A percentile compares a stretch with the other conserved stretches of the same genome.
phyloP scores from a whole-genome alignment of 2,113 vertebrate species.

The Reinhardtius hippoglossoides region DNA sequence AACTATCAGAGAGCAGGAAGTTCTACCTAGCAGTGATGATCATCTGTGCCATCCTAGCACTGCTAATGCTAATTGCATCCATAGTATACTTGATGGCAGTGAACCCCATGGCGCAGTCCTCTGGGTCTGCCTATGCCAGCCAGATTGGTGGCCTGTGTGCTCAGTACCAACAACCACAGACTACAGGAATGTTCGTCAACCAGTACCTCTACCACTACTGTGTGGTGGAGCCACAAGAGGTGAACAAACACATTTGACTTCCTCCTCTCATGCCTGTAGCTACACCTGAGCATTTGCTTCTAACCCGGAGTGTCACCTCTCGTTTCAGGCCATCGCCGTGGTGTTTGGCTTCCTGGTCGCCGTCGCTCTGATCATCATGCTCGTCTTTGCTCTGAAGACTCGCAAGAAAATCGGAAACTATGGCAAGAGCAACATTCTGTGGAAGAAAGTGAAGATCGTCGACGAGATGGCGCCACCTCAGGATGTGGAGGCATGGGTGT shows the following conservation, averaged over 20 bases:
- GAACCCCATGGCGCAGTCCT: conserved; percentile 88
- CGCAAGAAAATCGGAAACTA: conserved; percentile 84
- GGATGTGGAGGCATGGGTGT: conserved; percentile 91
- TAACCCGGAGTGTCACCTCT: neutral
- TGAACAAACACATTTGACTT: conserved; percentile 42
- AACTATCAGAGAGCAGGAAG: conserved; percentile 80
- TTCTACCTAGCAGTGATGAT: conserved; percentile 88
- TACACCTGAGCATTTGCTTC: neutral
- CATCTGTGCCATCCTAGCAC: conserved; percentile 80
- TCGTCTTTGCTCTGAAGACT: conserved; percentile 90
- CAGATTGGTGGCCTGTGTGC: conserved; percentile 85
- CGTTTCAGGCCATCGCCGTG: conserved; percentile 87
- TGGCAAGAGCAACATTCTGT: conserved; percentile 90
- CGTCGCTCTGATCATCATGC: conserved; percentile 86
- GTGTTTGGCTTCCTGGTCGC: conserved; percentile 88
- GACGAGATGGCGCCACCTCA: conserved; percentile 78
- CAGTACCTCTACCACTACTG: conserved; percentile 94
- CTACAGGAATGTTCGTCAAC: conserved; percentile 77
- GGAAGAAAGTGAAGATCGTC: conserved; percentile 81
- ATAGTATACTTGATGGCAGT: conserved; percentile 91
- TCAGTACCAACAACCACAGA: conserved; percentile 80
- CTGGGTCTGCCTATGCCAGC: conserved; percentile 81
- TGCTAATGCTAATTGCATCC: conserved; percentile 87
- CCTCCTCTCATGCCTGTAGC: neutral
- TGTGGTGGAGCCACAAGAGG: conserved; percentile 93